phyloP scores from a whole-genome alignment of 2,797 vertebrate species.

The Enteromius unitaeniatus region DNA sequence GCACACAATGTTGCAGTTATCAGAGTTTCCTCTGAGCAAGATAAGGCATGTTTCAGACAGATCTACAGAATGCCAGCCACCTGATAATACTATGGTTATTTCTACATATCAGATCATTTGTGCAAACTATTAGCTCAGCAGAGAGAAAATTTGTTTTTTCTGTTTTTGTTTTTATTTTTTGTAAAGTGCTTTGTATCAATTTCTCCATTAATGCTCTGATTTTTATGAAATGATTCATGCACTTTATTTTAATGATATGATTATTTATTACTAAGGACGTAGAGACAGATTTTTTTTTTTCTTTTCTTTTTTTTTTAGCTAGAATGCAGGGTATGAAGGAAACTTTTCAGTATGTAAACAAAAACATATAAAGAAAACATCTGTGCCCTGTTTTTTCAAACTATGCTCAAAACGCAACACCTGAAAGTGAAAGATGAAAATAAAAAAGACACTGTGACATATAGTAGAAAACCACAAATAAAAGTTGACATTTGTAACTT shows the following conservation, averaged over 20 bases:
- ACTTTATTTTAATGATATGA: not conserved
- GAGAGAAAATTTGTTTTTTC: not conserved
- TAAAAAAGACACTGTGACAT: not conserved
- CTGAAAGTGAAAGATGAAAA: not conserved
- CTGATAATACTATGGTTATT: conserved; percentile 36
- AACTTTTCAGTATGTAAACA: not conserved
- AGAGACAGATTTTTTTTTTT: not conserved
- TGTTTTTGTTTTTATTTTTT: too few species aligned
- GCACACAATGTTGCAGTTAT: conserved; percentile 1
- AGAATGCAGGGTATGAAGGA: not conserved
- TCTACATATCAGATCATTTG: conserved; percentile 44
- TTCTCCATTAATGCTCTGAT: not conserved
- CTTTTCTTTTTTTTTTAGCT: not conserved
- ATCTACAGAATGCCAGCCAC: not conserved
- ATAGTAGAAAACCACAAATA: conserved; percentile 20
- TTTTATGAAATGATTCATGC: not conserved
- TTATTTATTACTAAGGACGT: not conserved
- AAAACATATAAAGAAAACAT: not conserved
- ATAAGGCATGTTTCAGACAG: conserved; percentile 18
- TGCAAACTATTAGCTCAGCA: conserved; percentile 14
- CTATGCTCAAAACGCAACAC: not conserved
- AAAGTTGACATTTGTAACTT: not conserved
- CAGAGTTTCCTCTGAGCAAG: conserved; percentile 35
- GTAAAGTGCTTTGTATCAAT: not conserved
- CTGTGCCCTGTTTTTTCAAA: not conserved